These are phyloP conservation scores for Drosophila testacea DNA, from an alignment of 2,888 invertebrate genomes.

Conservation along the genomic window DNA sequence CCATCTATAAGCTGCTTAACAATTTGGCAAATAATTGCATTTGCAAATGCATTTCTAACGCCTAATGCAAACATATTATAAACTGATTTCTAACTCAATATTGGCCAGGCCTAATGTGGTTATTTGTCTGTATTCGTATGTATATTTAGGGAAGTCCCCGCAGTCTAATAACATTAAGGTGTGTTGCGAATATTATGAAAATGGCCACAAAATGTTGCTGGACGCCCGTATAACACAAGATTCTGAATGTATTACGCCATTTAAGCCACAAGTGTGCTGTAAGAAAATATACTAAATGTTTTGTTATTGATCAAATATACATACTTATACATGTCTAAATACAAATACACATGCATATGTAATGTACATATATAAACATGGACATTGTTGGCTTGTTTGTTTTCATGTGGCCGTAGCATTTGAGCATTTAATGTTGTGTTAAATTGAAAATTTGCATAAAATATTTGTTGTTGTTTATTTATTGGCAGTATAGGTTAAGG, in stretches of 20 bases:
- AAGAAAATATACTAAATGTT: constrained; percentile 41
- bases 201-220: constrained; percentile 59
- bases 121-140: constrained; percentile 21
- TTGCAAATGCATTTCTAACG: constrained; percentile 24
- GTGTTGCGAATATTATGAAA: constrained; percentile 71
- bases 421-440: constrained; percentile 75
- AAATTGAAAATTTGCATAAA: constrained; percentile 80
- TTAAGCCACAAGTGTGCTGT: constrained; percentile 67
- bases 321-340: neutral
- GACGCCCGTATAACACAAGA: constrained; percentile 18
- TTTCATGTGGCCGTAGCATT: constrained; percentile 41
- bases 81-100: constrained; percentile 67
- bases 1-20: constrained; percentile 39
- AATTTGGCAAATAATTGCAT: constrained; percentile 66
- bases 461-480: constrained; percentile 75
- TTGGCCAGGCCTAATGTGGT: constrained; percentile 36
- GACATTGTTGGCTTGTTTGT: constrained; percentile 35
- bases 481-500: constrained; percentile 53
- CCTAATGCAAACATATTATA: constrained; percentile 44
- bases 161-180: constrained; percentile 67
- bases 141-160: constrained; percentile 46
- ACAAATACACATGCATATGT: neutral
- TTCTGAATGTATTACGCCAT: constrained; percentile 49
- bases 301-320: constrained; percentile 58
- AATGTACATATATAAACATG: constrained; percentile 9